Evolutionary conservation across 2,888 invertebrate species (phyloP).

Genomic region (Flabesymbios commensalis): DNA sequence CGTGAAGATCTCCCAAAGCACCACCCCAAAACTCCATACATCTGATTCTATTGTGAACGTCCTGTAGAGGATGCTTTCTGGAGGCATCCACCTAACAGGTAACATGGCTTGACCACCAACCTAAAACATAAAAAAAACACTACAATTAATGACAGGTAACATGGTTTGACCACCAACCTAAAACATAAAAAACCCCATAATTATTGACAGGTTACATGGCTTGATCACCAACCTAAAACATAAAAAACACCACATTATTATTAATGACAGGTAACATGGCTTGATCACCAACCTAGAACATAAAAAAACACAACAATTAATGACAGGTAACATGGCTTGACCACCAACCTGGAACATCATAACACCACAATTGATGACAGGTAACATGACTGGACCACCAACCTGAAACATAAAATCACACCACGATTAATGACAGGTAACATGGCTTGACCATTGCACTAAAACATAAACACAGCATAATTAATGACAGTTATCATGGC

Average conservation of each 20-base stretch:
- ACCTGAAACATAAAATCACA: conserved; percentile 28
- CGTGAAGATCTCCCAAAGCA: conserved; percentile 63
- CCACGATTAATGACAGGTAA: conserved; percentile 55
- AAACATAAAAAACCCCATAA: background rate
- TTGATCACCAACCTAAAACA: conserved; percentile 51
- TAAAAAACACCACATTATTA: background rate
- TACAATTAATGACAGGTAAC: no score
- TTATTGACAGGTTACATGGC: conserved; percentile 61
- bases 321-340: conserved; percentile 61
- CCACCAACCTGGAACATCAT: conserved; percentile 51
- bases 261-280: no score
- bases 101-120: conserved; percentile 61
- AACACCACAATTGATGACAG: no score
- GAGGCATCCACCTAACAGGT: conserved; percentile 63
- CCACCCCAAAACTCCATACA: conserved; percentile 64
- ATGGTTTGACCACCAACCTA: no score
- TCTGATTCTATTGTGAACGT: conserved; percentile 63
- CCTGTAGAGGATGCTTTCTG: conserved; percentile 61
- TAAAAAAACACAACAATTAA: background rate
- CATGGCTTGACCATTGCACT: conserved; percentile 59
- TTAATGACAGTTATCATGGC: no score
- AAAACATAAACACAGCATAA: no score
- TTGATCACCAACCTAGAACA: no score
- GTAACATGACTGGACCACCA: conserved; percentile 61
- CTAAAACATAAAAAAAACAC: background rate